A percentile compares a stretch with the other conserved stretches of the same genome.
These are phyloP conservation scores for Drosophila nr. fundita DNA, from an alignment of 2,888 invertebrate species.

Conservation along the genomic window DNA sequence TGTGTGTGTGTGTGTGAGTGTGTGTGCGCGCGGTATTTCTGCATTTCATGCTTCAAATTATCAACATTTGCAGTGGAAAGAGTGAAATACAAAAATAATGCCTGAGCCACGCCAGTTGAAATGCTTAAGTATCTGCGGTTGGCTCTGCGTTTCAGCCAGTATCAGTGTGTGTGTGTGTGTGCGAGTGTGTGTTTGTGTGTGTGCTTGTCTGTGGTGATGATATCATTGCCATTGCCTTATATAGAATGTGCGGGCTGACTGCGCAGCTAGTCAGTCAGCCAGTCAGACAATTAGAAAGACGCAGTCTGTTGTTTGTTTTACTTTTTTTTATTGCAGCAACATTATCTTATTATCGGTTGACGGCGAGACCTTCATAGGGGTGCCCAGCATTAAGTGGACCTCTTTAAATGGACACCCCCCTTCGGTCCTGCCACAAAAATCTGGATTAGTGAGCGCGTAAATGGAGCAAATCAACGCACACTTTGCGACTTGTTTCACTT, in stretches of 20 bases:
- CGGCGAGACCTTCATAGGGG: slow-evolving; percentile 64
- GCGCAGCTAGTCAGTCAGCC: slow-evolving; percentile 48
- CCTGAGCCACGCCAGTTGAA: slow-evolving; percentile 52
- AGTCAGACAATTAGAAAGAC: slow-evolving; percentile 45
- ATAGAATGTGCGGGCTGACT: slow-evolving; percentile 59
- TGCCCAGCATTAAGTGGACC: slow-evolving; percentile 51
- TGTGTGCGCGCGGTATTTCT: slow-evolving; percentile 58
- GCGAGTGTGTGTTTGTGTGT: slow-evolving; percentile 15
- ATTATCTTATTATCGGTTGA: slow-evolving; percentile 77
- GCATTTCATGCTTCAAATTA: slow-evolving; percentile 73
- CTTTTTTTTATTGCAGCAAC: slow-evolving; percentile 36
- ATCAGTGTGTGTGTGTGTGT: slow-evolving; percentile 11
- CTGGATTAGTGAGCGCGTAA: slow-evolving; percentile 16
- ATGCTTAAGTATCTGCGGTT: slow-evolving; percentile 63
- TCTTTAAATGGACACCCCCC: slow-evolving; percentile 22
- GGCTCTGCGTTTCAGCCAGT: slow-evolving; percentile 23
- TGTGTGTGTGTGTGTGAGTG: slow-evolving; percentile 31
- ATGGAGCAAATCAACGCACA: slow-evolving; percentile 47
- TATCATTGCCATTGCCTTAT: slow-evolving; percentile 67
- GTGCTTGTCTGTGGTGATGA: slow-evolving; percentile 58
- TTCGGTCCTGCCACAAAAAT: slow-evolving; percentile 11
- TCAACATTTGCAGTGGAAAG: slow-evolving; percentile 66
- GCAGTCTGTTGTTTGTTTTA: slow-evolving; percentile 33
- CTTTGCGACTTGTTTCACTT: slow-evolving; percentile 45
- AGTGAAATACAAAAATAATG: slow-evolving; percentile 56